A percentile compares a stretch with the other conserved stretches of the same genome.
phyloP scores from a whole-genome alignment of 2,113 vertebrate species.

The Marmota monax region DNA sequence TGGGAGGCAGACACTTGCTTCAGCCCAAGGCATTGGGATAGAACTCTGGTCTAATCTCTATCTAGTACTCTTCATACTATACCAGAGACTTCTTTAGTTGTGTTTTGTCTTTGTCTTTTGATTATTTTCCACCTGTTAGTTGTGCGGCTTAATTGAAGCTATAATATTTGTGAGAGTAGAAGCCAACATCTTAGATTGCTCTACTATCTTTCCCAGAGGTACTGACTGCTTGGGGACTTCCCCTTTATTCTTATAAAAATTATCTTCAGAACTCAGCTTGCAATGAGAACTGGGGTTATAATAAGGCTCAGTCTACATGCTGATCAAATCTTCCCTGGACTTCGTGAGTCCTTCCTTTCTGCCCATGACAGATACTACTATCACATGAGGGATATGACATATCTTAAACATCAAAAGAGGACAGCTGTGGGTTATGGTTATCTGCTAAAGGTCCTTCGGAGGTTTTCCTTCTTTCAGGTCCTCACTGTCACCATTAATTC shows the following conservation, averaged over 20 bases:
- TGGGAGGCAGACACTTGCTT: neutral
- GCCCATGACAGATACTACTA: rapidly evolving
- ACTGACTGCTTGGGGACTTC: neutral
- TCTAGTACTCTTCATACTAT: neutral
- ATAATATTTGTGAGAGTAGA: neutral
- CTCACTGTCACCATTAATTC: neutral
- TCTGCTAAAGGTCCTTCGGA: neutral
- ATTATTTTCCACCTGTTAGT: neutral
- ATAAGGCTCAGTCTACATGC: neutral
- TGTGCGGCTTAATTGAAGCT: neutral
- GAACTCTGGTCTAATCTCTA: neutral
- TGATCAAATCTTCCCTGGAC: neutral
- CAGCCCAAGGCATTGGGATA: neutral
- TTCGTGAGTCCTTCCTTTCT: neutral
- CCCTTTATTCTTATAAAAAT: neutral
- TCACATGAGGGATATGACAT: neutral
- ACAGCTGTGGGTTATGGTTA: neutral
- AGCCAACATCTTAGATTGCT: neutral
- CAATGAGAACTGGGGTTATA: neutral
- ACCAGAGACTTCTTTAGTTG: neutral
- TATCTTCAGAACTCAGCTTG: neutral
- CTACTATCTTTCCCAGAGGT: neutral
- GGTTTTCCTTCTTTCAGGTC: neutral
- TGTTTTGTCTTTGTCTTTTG: neutral
- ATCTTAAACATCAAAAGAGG: neutral